A percentile compares a stretch with the other conserved stretches of the same genome.
Conservation (phyloP, 1,140 invertebrate species). For the Galleria mellonella region DNA sequence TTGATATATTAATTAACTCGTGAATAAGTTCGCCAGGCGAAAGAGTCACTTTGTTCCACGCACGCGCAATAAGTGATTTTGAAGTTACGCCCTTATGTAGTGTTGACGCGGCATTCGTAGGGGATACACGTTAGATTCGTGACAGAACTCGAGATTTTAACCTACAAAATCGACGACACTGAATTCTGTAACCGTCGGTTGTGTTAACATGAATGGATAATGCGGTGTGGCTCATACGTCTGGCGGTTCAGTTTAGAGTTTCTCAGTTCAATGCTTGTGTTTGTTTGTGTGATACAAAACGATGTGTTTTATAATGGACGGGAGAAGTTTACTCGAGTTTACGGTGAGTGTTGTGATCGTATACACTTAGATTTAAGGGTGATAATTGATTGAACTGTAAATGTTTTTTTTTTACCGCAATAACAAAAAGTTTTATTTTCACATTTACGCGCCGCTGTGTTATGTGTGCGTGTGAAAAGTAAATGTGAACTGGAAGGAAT, state of each 20-base stretch:
- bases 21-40: slow-evolving; percentile 60
- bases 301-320: slow-evolving; percentile 45
- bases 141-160: slow-evolving; percentile 10
- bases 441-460: too few relatives aligned
- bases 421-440: too few relatives aligned
- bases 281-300: slow-evolving; percentile 38
- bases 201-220: slow-evolving; percentile 12
- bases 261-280: slow-evolving; percentile 22
- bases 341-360: slow-evolving; percentile 44
- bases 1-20: slow-evolving; percentile 73
- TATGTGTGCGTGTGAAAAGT: too few relatives aligned
- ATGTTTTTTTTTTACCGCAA: too few relatives aligned
- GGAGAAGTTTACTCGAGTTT: slow-evolving; percentile 44
- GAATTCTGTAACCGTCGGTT: slow-evolving; percentile 13
- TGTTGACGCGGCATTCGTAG: slow-evolving; percentile 34
- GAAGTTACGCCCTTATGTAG: slow-evolving; percentile 61
- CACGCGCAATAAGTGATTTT: slow-evolving; percentile 51
- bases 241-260: background rate
- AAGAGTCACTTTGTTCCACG: slow-evolving; percentile 63
- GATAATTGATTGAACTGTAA: background rate
- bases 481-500: too few relatives aligned
- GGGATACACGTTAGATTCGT: slow-evolving; percentile 24
- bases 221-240: background rate
- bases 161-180: slow-evolving; percentile 26
- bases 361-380: background rate